Evolutionary conservation across 2,797 vertebrate genomes (phyloP).

Genomic region (Dipus sagitta): DNA sequence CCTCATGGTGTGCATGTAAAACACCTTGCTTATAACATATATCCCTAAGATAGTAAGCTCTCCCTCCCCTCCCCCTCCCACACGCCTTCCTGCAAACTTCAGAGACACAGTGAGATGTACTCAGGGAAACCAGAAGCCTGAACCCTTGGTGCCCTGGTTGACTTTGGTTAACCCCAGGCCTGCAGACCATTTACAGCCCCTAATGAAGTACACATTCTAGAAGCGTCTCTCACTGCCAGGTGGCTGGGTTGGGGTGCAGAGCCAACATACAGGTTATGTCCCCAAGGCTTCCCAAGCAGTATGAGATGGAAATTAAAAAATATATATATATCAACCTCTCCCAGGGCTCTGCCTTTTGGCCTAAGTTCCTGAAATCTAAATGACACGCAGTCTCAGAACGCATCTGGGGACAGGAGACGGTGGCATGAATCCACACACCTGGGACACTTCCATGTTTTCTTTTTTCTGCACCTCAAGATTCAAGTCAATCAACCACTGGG

Average conservation of each 20-base stretch:
- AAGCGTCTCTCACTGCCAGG: not conserved
- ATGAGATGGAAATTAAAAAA: too few species aligned
- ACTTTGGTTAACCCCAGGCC: not conserved
- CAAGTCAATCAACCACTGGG: not conserved
- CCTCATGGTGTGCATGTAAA: not conserved
- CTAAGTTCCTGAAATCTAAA: not conserved
- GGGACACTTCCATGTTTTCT: not conserved
- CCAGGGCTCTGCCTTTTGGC: not conserved
- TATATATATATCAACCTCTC: too few species aligned
- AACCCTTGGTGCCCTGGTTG: not conserved
- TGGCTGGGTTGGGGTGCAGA: not conserved
- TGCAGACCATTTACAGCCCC: not conserved
- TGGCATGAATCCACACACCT: not conserved
- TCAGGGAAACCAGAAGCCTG: not conserved
- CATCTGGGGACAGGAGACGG: not conserved
- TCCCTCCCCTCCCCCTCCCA: too few species aligned
- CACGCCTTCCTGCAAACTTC: not conserved
- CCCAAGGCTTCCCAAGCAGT: not conserved
- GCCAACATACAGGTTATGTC: not conserved
- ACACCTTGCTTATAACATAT: not conserved
- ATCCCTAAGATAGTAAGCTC: not conserved
- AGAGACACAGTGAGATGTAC: not conserved
- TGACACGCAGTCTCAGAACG: not conserved
- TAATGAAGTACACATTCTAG: not conserved
- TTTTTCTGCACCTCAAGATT: constrained; percentile 32